Evolutionary conservation across 2,888 invertebrate species (phyloP), one percentile per base, ranked within the genome.

Genomic region (Pachycephus smyrnensis): DNA sequence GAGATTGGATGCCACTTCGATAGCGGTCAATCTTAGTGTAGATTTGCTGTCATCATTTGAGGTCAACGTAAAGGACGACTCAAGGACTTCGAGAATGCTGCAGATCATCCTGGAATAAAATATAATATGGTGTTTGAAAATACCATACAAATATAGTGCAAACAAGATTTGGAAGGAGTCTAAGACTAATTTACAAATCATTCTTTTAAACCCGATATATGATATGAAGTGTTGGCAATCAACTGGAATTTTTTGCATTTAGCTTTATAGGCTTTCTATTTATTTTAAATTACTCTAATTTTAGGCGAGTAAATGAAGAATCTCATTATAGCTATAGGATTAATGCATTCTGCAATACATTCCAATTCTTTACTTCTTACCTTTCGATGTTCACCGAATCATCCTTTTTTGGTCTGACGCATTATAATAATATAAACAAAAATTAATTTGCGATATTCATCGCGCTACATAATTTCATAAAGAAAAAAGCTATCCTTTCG

Each of bases 51-150:
- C 93, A 75, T 94, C 93, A 35, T 91, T 92, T 1, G 90, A 90
- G 3, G 91, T 91, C 68, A 95, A 89, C 31, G 94, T 93, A 85
- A 96, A 94, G 11, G 95, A 94, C 78, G 95, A 95, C 86, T 96
- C 96, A 23, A 97, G 91, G 3, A 96, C 95, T 88, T 96, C 96
- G 69, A 97, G 91, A 80, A 95, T 93, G 77, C 94, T 93, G 0
- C 94, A 94, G 0, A 95, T 93, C 92, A 95, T 93, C 85, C 94
- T 94, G 88, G 87, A 93, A 92, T 86, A 81, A 77, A 76, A 55
- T 55, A 23, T 55, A 55, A 23, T 23, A 9, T 9, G 9, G 9
- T 9, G 23, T 23, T 55, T 55, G 9, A 55, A 55, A 55, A 55
- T 23, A 23, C 2, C 55, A 23, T 2, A 55, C 2, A 15, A 55